Evolutionary conservation across 2,797 vertebrate species (phyloP).

Genomic region (Cichlasoma orientale): DNA sequence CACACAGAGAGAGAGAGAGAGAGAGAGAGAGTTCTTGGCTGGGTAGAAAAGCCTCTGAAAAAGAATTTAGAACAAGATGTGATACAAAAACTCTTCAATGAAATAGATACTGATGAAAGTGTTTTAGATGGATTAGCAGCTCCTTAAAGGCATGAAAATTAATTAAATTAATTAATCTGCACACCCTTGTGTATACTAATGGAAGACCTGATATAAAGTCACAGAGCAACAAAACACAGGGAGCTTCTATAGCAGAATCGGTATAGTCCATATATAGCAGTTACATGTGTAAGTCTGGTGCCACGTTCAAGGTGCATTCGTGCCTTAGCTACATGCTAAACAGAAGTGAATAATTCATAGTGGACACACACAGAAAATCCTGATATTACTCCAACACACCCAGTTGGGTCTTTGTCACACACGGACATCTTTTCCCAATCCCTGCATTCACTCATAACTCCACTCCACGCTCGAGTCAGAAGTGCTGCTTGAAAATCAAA

Average conservation of each 20-base stretch:
- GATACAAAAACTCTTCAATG: slow-evolving; percentile 44
- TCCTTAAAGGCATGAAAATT: slow-evolving; percentile 48
- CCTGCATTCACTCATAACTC: not conserved
- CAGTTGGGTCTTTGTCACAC: not conserved
- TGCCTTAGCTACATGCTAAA: not conserved
- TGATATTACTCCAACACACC: not conserved
- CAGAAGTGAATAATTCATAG: not conserved
- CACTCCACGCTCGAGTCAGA: slow-evolving; percentile 1
- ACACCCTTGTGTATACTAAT: slow-evolving; percentile 14
- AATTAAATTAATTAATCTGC: slow-evolving; percentile 47
- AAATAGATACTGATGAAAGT: slow-evolving; percentile 40
- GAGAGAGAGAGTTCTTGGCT: not conserved
- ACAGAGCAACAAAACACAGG: slow-evolving; percentile 8
- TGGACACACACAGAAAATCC: not conserved
- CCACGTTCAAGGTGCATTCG: not conserved
- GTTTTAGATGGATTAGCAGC: slow-evolving; percentile 58
- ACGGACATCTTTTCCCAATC: not conserved
- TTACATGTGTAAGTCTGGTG: not conserved
- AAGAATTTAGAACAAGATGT: slow-evolving; percentile 32
- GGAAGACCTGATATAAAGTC: slow-evolving; percentile 38
- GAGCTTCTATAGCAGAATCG: not conserved
- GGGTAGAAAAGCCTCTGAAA: slow-evolving; percentile 14
- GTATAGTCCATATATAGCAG: not conserved
- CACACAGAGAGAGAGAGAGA: not conserved
- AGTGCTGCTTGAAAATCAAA: slow-evolving; percentile 44